phyloP scores from a whole-genome alignment of 2,888 invertebrate genomes.

The Drosophila hamatofila region DNA sequence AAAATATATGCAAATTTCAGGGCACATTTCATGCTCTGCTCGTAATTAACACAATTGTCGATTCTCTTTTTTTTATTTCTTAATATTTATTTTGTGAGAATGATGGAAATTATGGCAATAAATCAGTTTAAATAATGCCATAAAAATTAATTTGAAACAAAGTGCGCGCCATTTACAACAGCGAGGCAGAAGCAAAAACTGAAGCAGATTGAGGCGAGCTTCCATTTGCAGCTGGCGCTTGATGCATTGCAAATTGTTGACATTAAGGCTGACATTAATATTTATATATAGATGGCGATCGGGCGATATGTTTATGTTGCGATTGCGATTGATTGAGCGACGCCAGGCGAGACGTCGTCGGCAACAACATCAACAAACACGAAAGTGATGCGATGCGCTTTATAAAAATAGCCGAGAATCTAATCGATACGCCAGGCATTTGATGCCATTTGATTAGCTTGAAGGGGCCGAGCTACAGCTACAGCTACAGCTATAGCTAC shows the following conservation, averaged over 20 bases:
- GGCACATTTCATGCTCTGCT: background rate
- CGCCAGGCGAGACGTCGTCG: constrained; percentile 21
- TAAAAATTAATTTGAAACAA: constrained; percentile 68
- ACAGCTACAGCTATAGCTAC: background rate
- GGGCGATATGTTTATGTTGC: constrained; percentile 44
- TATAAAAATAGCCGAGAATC: constrained; percentile 57
- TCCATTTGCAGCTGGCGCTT: constrained; percentile 38
- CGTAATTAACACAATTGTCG: constrained; percentile 25
- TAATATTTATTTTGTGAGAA: constrained; percentile 6
- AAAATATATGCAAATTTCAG: background rate
- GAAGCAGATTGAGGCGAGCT: constrained; percentile 28
- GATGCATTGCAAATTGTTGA: constrained; percentile 71
- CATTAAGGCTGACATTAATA: constrained; percentile 59
- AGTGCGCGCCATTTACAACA: constrained; percentile 55
- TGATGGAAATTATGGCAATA: constrained; percentile 28
- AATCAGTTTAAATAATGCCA: constrained; percentile 49
- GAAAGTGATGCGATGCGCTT: constrained; percentile 26
- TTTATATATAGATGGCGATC: constrained; percentile 22
- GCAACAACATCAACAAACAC: constrained; percentile 4
- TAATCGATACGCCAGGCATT: constrained; percentile 68
- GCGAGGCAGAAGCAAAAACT: constrained; percentile 11
- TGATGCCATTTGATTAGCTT: constrained; percentile 58
- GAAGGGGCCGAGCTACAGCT: constrained; percentile 5
- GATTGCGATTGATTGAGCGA: constrained; percentile 52
- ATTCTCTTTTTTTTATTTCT: background rate